phyloP scores from a whole-genome alignment of 2,113 vertebrate species.

The Ploceus nigricollis region DNA sequence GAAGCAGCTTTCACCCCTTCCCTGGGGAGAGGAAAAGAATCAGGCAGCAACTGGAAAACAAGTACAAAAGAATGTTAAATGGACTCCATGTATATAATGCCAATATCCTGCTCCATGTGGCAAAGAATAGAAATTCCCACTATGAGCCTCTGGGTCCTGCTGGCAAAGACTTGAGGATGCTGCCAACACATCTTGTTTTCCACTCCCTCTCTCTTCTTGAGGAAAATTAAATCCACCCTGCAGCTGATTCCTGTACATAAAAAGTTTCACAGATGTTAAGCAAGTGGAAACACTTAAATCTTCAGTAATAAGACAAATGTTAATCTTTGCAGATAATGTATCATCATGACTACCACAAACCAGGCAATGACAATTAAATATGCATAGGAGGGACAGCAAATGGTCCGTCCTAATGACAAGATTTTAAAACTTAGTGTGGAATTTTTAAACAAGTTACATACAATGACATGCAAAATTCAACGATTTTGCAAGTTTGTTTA shows the following conservation, averaged over 20 bases:
- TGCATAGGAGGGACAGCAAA: neutral
- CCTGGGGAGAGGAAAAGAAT: neutral
- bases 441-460: neutral
- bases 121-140: neutral
- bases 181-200: neutral
- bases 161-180: neutral
- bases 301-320: neutral
- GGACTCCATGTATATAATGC: neutral
- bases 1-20: neutral
- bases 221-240: neutral
- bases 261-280: neutral
- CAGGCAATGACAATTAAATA: neutral
- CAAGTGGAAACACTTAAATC: neutral
- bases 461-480: neutral
- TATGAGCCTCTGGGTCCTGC: neutral
- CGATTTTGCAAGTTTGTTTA: neutral
- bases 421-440: neutral
- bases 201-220: neutral
- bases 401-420: accelerated
- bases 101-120: neutral
- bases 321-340: neutral
- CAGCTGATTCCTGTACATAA: neutral
- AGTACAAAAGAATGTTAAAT: neutral
- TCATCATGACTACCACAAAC: neutral
- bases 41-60: neutral